Percentiles rank a stretch among this genome's conserved stretches.
Evolutionary conservation across 1,140 invertebrate genomes (phyloP).

Genomic region (Drosophila lowei): DNA sequence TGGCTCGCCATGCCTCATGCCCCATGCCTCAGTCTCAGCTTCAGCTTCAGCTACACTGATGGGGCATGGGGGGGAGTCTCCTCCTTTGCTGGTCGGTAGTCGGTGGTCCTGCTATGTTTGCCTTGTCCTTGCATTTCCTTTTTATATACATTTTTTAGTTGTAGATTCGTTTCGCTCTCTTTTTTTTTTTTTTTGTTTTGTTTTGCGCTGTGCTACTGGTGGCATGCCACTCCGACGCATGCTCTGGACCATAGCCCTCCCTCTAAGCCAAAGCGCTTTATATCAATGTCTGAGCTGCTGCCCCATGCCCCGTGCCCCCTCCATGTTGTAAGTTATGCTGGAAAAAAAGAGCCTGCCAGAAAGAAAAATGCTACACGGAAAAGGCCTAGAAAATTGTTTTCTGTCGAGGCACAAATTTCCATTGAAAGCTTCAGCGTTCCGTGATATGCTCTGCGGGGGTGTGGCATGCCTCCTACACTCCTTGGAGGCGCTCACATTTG

Average conservation of each 20-base stretch:
- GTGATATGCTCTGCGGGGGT: slow-evolving; percentile 75
- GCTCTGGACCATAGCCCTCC: slow-evolving; percentile 40
- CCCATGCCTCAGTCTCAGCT: too few relatives aligned
- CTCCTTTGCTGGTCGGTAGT: slow-evolving; percentile 10
- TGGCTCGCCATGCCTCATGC: slow-evolving; percentile 39
- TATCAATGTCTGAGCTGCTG: slow-evolving; percentile 77
- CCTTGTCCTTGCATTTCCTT: slow-evolving; percentile 74
- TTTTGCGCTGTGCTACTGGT: slow-evolving; percentile 34
- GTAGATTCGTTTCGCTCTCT: slow-evolving; percentile 35
- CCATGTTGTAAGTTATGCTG: slow-evolving; percentile 76
- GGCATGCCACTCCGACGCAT: slow-evolving; percentile 56
- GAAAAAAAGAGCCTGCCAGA: slow-evolving; percentile 34
- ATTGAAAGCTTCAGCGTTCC: slow-evolving; percentile 80
- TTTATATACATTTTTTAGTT: slow-evolving; percentile 80
- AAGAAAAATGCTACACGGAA: slow-evolving; percentile 28
- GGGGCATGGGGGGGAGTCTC: slow-evolving; percentile 18
- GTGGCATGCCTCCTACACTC: slow-evolving; percentile 23
- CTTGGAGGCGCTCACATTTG: slow-evolving; percentile 68
- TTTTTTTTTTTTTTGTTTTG: slow-evolving; percentile 44
- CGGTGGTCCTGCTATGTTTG: slow-evolving; percentile 48
- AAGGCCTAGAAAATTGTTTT: slow-evolving; percentile 76
- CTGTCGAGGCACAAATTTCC: slow-evolving; percentile 65
- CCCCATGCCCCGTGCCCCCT: background rate
- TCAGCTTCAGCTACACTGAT: too few relatives aligned
- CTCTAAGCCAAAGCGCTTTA: slow-evolving; percentile 48